Base-by-base conservation (phyloP, 2,888 invertebrate species). In the Amiota mariae region DNA sequence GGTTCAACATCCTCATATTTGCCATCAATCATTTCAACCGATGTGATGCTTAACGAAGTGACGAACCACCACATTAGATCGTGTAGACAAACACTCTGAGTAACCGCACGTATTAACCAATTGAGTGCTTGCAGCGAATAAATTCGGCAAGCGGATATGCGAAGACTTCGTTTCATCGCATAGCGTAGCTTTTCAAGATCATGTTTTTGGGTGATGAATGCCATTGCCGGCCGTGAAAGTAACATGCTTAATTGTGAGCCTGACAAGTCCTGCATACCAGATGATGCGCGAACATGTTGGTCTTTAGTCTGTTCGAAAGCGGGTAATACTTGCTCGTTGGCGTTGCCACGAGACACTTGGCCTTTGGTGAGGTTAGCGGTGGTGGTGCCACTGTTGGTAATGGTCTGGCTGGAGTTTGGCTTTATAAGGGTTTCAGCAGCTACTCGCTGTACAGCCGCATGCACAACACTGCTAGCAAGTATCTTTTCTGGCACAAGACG, bases 41-140 rank as follows among this genome's bases (percentile, higher is more conserved):
- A 92, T 36, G 90, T 89, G 70, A 91, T 84, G 2, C 94, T 94
- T 56, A 98, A 91, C 0, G 98, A 95, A 13, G 94, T 94, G 24
- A 97, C 96, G 88, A 98, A 97, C 95, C 97, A 98, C 98, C 98
- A 98, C 88, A 99, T 93, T 11, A 98, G 92, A 90, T 99, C 98
- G 84, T 98, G 98, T 20, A 99, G 92, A 87, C 97, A 95, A 6
- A 95, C 94, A 4, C 97, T 95, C 88, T 97, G 97, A 0, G 97
- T 97, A 0, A 97, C 96, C 71, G 95, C 97, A 71, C 97, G 93
- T 64, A 99, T 90, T 24, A 99, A 90, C 99, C 99, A 99, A 88
- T 98, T 98, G 80, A 98, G 91, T 0, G 98, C 97, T 92, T 97
- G 97, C 92, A 98, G 94, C 1, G 97, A 95, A 90, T 95, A 94